Conservation (phyloP, 2,113 vertebrate genomes). For the Pseudolaguvia tuberculata region DNA sequence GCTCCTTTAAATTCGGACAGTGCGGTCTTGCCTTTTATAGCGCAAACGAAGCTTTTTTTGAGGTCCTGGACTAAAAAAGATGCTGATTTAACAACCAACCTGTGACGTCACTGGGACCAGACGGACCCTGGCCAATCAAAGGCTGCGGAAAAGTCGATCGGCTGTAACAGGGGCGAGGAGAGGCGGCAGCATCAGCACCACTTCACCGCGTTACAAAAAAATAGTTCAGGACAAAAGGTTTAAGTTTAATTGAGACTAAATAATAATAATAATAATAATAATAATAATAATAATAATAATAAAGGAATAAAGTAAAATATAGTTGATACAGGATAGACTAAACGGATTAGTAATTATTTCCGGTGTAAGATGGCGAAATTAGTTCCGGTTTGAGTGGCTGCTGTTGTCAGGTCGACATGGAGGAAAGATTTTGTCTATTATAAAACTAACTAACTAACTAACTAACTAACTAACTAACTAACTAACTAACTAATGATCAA, state of each 20-base stretch:
- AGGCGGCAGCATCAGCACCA: slow-evolving; percentile 38
- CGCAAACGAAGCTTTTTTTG: slow-evolving; percentile 21
- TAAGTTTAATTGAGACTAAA: background rate
- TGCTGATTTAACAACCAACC: slow-evolving; percentile 36
- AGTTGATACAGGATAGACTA: background rate
- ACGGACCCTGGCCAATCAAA: slow-evolving; percentile 45
- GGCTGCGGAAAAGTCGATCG: background rate
- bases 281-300: too few species aligned
- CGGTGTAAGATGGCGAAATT: background rate
- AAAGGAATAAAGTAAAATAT: background rate
- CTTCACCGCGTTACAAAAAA: background rate
- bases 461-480: too few species aligned
- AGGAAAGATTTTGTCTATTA: background rate
- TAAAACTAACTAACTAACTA: background rate
- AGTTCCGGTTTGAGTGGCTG: background rate
- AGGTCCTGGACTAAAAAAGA: slow-evolving; percentile 34
- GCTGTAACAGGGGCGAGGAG: background rate
- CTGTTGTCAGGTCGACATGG: background rate
- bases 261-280: too few species aligned
- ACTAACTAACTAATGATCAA: background rate
- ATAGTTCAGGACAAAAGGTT: background rate
- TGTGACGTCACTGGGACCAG: slow-evolving; percentile 44
- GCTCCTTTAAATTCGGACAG: slow-evolving; percentile 32
- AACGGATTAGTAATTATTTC: background rate
- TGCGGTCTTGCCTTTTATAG: slow-evolving; percentile 45